Percentiles rank a stretch among this genome's conserved stretches.
Conservation (phyloP, 2,888 invertebrate species). For the Dynastes grantii region DNA sequence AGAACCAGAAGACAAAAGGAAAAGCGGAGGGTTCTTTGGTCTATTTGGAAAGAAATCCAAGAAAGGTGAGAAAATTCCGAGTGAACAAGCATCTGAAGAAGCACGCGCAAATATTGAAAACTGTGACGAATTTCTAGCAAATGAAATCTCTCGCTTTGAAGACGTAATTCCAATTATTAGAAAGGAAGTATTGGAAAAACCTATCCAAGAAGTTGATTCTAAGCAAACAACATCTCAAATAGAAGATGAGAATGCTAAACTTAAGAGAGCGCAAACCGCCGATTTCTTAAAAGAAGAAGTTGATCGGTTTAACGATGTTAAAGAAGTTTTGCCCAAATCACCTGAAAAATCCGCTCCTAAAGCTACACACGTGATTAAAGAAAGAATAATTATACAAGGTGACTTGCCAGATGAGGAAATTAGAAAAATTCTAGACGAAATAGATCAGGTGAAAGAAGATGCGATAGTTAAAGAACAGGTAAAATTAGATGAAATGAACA, state of each 20-base stretch:
- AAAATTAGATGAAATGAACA: constrained; percentile 11
- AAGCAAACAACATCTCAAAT: constrained; percentile 19
- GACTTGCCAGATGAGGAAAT: constrained; percentile 29
- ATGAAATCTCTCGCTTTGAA: constrained; percentile 61
- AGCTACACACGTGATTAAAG: constrained; percentile 32
- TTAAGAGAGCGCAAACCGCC: constrained; percentile 57
- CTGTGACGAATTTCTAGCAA: constrained; percentile 58
- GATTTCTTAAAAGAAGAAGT: constrained; percentile 61
- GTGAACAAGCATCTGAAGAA: constrained; percentile 29
- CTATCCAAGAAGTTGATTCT: neutral
- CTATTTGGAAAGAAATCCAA: constrained; percentile 58
- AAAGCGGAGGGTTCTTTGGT: constrained; percentile 58
- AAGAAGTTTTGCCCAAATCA: constrained; percentile 42
- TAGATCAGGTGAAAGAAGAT: constrained; percentile 1
- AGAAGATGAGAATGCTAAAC: constrained; percentile 42
- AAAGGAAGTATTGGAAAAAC: constrained; percentile 23
- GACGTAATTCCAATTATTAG: constrained; percentile 57
- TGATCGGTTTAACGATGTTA: constrained; percentile 54
- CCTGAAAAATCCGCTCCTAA: neutral
- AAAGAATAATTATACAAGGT: constrained; percentile 25
- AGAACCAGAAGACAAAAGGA: constrained; percentile 56
- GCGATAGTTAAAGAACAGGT: neutral
- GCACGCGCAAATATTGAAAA: constrained; percentile 5
- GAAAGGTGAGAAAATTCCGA: constrained; percentile 51
- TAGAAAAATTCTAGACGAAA: constrained; percentile 29